Conservation (phyloP, 2,888 invertebrate genomes). For the Trichogramma dendrolimi region DNA sequence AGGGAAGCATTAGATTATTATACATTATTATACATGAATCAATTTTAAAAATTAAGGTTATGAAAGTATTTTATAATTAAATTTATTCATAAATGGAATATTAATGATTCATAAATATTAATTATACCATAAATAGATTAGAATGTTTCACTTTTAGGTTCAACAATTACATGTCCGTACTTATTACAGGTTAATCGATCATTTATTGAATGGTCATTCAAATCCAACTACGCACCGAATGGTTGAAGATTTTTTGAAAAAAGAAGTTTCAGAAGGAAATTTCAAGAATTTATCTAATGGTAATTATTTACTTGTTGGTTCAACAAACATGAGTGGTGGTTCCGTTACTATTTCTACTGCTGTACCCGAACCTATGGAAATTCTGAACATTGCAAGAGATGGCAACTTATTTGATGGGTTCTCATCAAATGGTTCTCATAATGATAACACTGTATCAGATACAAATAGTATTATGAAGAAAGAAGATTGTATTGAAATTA, state of each 20-base stretch:
- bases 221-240: constrained; percentile 64
- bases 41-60: too few species aligned
- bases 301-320: constrained; percentile 62
- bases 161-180: background rate
- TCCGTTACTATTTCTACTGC: constrained; percentile 14
- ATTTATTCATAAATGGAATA: background rate
- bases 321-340: constrained; percentile 30
- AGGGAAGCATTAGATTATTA: too few species aligned
- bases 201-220: constrained; percentile 56
- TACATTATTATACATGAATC: too few species aligned
- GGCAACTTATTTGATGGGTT: background rate
- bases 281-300: constrained; percentile 66
- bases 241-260: constrained; percentile 60
- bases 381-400: background rate
- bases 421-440: too few species aligned
- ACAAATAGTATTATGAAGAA: constrained; percentile 29
- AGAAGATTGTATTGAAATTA: constrained; percentile 43
- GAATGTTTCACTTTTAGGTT: too few species aligned
- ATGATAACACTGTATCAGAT: too few species aligned
- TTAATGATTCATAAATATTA: background rate
- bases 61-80: background rate
- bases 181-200: constrained; percentile 60
- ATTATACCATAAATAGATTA: background rate
- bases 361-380: constrained; percentile 1
- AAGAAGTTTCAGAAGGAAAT: constrained; percentile 67